phyloP scores from a whole-genome alignment of 2,888 invertebrate species.

The Sceliomorpha sp. region DNA sequence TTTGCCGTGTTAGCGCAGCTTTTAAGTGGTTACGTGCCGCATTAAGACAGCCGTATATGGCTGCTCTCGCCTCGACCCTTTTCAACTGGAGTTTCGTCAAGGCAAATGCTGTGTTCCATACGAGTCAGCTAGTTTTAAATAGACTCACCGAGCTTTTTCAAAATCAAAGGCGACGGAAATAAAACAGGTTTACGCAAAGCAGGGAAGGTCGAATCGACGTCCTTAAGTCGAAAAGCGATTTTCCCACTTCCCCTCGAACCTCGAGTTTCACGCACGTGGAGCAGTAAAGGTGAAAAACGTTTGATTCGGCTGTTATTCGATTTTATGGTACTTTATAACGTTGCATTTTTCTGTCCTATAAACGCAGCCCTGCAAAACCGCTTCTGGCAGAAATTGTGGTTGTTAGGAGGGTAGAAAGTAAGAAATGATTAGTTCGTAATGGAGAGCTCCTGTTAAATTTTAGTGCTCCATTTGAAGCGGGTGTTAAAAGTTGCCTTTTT shows the following conservation, averaged over 20 bases:
- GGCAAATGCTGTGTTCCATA: not conserved
- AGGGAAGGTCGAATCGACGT: conserved; percentile 1
- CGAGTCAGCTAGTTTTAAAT: conserved; percentile 1
- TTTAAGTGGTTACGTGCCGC: conserved; percentile 15
- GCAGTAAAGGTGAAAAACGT: too few relatives aligned
- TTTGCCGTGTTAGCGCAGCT: not conserved
- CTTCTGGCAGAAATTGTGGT: too few relatives aligned
- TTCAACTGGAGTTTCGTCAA: conserved; percentile 6
- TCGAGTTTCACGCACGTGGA: conserved; percentile 28
- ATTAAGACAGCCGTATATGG: conserved; percentile 9
- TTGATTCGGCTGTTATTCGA: too few relatives aligned
- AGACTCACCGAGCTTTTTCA: not conserved
- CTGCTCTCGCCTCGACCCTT: conserved; percentile 4
- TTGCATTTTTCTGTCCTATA: too few relatives aligned
- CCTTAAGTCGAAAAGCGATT: conserved; percentile 5
- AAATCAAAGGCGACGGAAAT: conserved; percentile 1
- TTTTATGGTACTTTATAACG: too few relatives aligned
- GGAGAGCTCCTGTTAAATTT: too few relatives aligned
- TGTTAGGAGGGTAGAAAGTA: too few relatives aligned
- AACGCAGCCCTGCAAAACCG: too few relatives aligned
- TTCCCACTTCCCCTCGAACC: conserved; percentile 4
- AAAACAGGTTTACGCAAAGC: conserved; percentile 10
- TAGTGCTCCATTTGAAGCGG: too few relatives aligned
- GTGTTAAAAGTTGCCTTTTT: too few relatives aligned
- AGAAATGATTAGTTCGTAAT: too few relatives aligned